A percentile compares a stretch with the other conserved stretches of the same genome.
phyloP scores from a whole-genome alignment of 2,888 invertebrate genomes.

The Aspidiotus destructor region DNA sequence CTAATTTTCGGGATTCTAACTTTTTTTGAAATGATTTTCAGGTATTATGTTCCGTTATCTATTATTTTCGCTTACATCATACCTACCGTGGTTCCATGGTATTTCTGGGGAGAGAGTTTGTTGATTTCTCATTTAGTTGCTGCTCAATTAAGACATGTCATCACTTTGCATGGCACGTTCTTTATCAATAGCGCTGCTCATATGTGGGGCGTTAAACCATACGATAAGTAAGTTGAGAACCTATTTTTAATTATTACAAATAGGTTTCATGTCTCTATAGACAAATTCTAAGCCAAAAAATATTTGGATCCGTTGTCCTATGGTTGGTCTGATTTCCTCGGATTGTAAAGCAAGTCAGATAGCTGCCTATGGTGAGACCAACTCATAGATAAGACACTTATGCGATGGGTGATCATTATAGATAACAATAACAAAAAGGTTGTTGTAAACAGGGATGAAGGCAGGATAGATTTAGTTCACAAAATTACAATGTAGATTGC shows the following conservation, averaged over 20 bases:
- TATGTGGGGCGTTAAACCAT: conserved; percentile 45
- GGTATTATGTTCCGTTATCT: conserved; percentile 49
- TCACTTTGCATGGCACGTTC: conserved; percentile 53
- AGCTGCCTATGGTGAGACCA: too few species aligned
- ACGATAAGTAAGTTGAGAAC: conserved; percentile 41
- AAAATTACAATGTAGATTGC: too few species aligned
- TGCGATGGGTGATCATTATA: too few species aligned
- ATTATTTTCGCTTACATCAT: conserved; percentile 47
- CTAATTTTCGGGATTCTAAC: background rate
- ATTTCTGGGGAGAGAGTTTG: conserved; percentile 50
- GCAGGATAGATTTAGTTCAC: too few species aligned
- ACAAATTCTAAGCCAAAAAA: too few species aligned
- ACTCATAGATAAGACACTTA: too few species aligned
- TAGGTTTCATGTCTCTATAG: background rate
- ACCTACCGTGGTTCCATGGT: conserved; percentile 49
- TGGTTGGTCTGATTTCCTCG: too few species aligned
- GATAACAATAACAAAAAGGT: too few species aligned
- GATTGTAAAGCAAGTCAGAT: too few species aligned
- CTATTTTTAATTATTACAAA: background rate
- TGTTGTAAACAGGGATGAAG: too few species aligned
- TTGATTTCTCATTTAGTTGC: conserved; percentile 41
- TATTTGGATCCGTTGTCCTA: too few species aligned
- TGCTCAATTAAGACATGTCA: conserved; percentile 47
- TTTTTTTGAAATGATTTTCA: conserved; percentile 36
- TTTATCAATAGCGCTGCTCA: conserved; percentile 55